phyloP scores from a whole-genome alignment of 1,140 invertebrate species.

The Procambarus clarkii region DNA sequence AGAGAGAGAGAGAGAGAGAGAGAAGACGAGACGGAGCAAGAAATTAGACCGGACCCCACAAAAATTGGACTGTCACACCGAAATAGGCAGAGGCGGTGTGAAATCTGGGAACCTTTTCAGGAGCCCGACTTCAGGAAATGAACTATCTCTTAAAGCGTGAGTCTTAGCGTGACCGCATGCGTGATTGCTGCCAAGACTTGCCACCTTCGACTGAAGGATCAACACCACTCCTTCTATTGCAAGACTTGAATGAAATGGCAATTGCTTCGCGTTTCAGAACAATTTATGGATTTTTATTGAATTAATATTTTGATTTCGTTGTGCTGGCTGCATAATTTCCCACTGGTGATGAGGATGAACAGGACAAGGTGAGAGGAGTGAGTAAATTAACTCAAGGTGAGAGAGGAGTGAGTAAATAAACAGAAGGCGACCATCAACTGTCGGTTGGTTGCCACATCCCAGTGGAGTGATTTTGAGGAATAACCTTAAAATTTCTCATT shows the following conservation, averaged over 20 bases:
- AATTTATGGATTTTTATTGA: too few species aligned
- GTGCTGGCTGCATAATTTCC: too few species aligned
- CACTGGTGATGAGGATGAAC: too few species aligned
- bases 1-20: not conserved
- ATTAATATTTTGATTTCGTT: too few species aligned
- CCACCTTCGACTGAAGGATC: too few species aligned
- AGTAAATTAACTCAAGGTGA: too few species aligned
- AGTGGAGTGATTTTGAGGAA: slow-evolving; percentile 45
- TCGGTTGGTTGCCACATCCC: not conserved
- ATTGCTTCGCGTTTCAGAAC: too few species aligned
- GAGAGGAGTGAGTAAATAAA: not conserved
- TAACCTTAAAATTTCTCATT: slow-evolving; percentile 6
- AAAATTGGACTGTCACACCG: slow-evolving; percentile 60
- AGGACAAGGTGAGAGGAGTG: too few species aligned
- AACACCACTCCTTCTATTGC: too few species aligned
- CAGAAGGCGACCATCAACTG: not conserved
- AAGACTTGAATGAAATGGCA: too few species aligned
- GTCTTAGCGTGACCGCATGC: not conserved
- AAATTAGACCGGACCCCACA: slow-evolving; percentile 63
- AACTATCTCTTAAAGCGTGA: slow-evolving; percentile 39
- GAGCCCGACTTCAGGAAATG: slow-evolving; percentile 48
- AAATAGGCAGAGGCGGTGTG: slow-evolving; percentile 54
- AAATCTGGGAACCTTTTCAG: slow-evolving; percentile 54
- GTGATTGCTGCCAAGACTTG: not conserved
- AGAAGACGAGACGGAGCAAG: slow-evolving; percentile 25